These are phyloP conservation scores for Acyrthosiphon pisum DNA, from an alignment of 1,140 invertebrate genomes.

Conservation along the genomic window DNA sequence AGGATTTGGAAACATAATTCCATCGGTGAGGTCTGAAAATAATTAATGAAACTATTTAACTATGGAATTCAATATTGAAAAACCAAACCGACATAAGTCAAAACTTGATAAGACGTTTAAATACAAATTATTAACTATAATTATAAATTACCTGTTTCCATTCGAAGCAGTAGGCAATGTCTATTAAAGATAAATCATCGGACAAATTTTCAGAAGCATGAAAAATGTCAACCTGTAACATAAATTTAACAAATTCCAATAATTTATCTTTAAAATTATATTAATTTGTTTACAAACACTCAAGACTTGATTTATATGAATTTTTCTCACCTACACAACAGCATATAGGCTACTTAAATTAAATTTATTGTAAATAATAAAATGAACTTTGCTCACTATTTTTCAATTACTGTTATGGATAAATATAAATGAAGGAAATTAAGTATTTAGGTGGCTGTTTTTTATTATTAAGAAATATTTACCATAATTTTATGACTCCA, in stretches of 20 bases:
- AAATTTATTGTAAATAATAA: neutral
- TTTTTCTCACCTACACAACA: neutral
- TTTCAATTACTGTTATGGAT: too few species aligned
- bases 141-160: conserved; percentile 68
- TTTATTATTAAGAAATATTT: neutral
- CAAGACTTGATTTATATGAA: neutral
- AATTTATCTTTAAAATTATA: neutral
- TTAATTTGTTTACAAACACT: neutral
- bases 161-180: conserved; percentile 71
- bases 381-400: too few species aligned
- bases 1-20: conserved; percentile 65
- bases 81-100: neutral
- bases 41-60: neutral
- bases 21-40: conserved; percentile 65
- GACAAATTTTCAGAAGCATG: conserved; percentile 66
- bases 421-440: too few species aligned
- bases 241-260: neutral
- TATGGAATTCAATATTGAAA: neutral
- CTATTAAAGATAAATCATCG: conserved; percentile 70
- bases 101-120: neutral
- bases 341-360: neutral
- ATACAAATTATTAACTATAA: neutral
- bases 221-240: conserved; percentile 65
- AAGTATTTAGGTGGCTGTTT: neutral
- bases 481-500: neutral